Conservation (phyloP, 2,113 vertebrate genomes). For the Protobothrops mucrosquamatus region DNA sequence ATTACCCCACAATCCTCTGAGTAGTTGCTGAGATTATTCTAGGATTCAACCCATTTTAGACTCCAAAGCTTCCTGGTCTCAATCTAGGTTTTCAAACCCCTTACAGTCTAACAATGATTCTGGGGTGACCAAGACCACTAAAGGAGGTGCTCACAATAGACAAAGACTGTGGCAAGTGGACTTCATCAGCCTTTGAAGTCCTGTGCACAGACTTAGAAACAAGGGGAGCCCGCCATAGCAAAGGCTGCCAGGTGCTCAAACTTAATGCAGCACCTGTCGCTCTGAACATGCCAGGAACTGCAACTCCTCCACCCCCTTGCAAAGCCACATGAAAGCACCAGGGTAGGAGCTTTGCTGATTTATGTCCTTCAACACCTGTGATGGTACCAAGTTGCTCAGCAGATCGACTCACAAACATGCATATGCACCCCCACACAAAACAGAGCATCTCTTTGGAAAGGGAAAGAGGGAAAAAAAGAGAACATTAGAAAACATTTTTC, state of each 20-base stretch:
- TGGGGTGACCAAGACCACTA: neutral
- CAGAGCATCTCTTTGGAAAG: neutral
- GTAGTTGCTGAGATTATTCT: neutral
- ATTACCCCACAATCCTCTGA: neutral
- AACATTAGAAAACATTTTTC: neutral
- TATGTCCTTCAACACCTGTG: slow-evolving; percentile 5
- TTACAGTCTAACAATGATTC: too few species aligned
- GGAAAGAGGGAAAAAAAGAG: too few species aligned
- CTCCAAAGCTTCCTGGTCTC: neutral
- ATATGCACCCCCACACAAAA: neutral
- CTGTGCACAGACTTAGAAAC: neutral
- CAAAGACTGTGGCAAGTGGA: neutral
- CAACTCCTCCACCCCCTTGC: neutral
- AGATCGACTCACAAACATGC: neutral
- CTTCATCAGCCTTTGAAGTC: slow-evolving; percentile 7
- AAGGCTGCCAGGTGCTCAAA: slow-evolving; percentile 24
- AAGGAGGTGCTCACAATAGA: neutral
- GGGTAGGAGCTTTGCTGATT: slow-evolving; percentile 1
- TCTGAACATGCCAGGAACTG: slow-evolving; percentile 7
- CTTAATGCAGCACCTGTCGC: slow-evolving; percentile 11
- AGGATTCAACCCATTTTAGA: neutral
- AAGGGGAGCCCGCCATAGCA: neutral
- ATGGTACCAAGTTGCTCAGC: slow-evolving; percentile 13
- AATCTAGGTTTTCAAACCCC: neutral
- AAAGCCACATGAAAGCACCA: slow-evolving; percentile 22